These are phyloP conservation scores for Lagopus muta DNA, from an alignment of 2,113 vertebrate genomes.

Conservation along the genomic window DNA sequence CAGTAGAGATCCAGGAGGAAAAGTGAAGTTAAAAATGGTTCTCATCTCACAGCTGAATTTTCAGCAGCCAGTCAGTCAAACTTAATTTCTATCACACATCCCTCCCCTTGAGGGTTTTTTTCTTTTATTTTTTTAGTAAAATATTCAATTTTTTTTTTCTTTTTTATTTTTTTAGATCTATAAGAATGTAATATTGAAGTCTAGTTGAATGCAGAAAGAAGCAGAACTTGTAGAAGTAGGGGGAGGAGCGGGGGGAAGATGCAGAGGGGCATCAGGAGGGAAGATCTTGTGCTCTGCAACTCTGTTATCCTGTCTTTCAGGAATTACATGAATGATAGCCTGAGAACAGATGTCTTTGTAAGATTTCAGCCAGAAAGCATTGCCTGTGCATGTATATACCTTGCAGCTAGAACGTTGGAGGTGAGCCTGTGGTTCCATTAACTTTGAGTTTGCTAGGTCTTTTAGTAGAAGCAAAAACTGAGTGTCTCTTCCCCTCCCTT, in stretches of 20 bases:
- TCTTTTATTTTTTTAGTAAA: neutral
- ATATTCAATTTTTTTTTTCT: neutral
- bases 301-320: conserved; percentile 65
- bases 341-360: conserved; percentile 88
- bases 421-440: conserved; percentile 38
- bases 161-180: conserved; percentile 15
- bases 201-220: conserved; percentile 52
- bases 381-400: conserved; percentile 87
- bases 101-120: conserved; percentile 39
- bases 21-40: conserved; percentile 84
- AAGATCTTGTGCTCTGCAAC: neutral
- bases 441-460: neutral
- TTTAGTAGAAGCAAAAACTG: neutral
- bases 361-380: conserved; percentile 87
- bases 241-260: too few species aligned
- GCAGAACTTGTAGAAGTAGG: neutral
- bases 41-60: conserved; percentile 74
- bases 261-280: neutral
- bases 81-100: conserved; percentile 1
- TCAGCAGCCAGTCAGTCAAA: conserved; percentile 71
- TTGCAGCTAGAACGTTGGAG: conserved; percentile 85
- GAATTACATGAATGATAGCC: conserved; percentile 92
- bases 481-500: neutral
- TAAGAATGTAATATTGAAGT: conserved; percentile 33
- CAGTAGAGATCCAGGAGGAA: conserved; percentile 63